Evolutionary conservation across 2,888 invertebrate species (phyloP), one percentile per base, ranked within the genome.

Genomic region (Sthenelais limicola): DNA sequence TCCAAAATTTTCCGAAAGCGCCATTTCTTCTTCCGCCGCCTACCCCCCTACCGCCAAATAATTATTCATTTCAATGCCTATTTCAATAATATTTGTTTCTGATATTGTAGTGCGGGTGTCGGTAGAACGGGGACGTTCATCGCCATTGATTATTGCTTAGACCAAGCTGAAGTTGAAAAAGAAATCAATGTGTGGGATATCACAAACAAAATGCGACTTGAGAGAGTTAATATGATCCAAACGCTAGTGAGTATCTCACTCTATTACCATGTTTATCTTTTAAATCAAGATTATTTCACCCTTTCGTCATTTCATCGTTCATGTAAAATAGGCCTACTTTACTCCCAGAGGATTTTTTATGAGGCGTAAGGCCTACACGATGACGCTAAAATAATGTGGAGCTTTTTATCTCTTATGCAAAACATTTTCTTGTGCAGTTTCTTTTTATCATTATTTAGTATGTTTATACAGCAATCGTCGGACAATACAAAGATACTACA

Each of bases 91-190:
- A n/a, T n/a, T n/a, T n/a, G n/a, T n/a, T n/a, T n/a, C n/a, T n/a
- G n/a, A n/a, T 35, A 21, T 52, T 38, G 0, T 62, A 71, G 71
- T 71, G 71, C 71, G 30, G 71, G 71, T 7, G 71, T 71, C 3
- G 71, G 71, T 5, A n/a, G 71, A 4, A 71, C 71, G n/a, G 71
- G 71, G 4, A 71, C 71, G 7, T 71, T 58, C 56, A 58, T 71
- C 12, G 71, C 71, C 1, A 38, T 71, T 21, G 71, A 71, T 35
- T 47, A 58, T 47, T 49, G 35, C 21, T 9, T 71, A 48, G 30
- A 71, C 28, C 71, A 71, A 24, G 71, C 62, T 15, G 33, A 47
- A 24, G 48, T 47, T 12, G 71, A 71, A 21, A 28, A 62, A 4
- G 48, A 43, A 12, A n/a, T 71, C 18, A 56, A 71, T n/a, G 35